Evolutionary conservation across 1,140 invertebrate species (phyloP).

Genomic region (Panagrolaimus sp.): DNA sequence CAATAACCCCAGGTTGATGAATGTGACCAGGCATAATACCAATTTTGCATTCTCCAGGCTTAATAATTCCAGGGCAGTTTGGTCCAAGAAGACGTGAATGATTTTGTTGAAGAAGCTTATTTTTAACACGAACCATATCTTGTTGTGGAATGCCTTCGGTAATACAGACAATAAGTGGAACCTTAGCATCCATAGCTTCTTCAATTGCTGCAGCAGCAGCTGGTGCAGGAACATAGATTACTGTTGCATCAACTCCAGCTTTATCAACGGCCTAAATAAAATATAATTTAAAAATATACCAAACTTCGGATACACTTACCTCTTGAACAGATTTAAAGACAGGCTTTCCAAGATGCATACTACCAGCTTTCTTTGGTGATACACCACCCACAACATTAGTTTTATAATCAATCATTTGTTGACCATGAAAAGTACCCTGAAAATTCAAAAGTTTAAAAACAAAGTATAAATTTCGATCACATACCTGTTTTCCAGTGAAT

Average conservation of each 20-base stretch:
- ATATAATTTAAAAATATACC: not conserved
- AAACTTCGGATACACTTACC: not conserved
- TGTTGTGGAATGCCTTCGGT: conserved; percentile 75
- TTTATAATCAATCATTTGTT: conserved; percentile 95
- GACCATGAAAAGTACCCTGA: conserved; percentile 67
- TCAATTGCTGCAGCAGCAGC: conserved; percentile 82
- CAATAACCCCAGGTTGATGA: conserved; percentile 26
- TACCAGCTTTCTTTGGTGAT: conserved; percentile 89
- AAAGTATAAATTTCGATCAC: not conserved
- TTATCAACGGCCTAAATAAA: conserved; percentile 68
- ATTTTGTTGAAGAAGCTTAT: conserved; percentile 76
- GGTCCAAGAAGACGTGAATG: conserved; percentile 93
- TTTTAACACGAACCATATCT: conserved; percentile 95
- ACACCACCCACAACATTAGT: conserved; percentile 94
- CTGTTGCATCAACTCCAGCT: conserved; percentile 79
- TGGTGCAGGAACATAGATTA: conserved; percentile 93
- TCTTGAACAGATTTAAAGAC: conserved; percentile 80
- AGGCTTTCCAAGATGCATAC: conserved; percentile 82
- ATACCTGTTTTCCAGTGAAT: conserved; percentile 17
- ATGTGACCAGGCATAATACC: conserved; percentile 82
- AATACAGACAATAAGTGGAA: conserved; percentile 90
- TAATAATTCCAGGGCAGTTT: conserved; percentile 95
- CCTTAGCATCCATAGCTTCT: conserved; percentile 91
- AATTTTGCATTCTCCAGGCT: conserved; percentile 83
- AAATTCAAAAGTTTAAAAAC: not conserved